Base-by-base conservation (phyloP, 2,113 vertebrate genomes). In the Rhizomys pruinosus region DNA sequence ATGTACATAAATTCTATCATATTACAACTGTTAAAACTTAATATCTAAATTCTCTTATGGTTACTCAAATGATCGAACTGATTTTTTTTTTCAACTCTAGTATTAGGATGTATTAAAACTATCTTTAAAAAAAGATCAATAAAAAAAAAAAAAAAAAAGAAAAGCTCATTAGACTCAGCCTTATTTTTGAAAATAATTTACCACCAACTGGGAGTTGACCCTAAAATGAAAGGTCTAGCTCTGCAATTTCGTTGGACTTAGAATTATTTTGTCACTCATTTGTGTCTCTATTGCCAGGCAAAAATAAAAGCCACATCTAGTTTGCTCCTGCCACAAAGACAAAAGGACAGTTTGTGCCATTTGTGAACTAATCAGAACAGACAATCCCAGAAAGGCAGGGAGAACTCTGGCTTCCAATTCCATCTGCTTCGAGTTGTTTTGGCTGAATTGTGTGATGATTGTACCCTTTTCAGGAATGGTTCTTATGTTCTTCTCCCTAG, bases 381-480 rank as follows among this genome's bases (percentile, higher is more conserved):
- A 92, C 81, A 69, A 79, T 91, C 64, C 29, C 6, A 47, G 74
- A 23, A 80, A 85, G 66, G 7, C 59, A 89, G 20, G 74, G 44
- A 82, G 87, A 92, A 79, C 66, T 90, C 92, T 55, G 42, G 61
- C 39, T 89, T 93, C 29, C 52, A 55, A 34, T 92, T 84, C 44
- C 85, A 55, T 96, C 89, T 95, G 92, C 86, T 94, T 94, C 57
- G 55, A 66, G 69, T 66, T 93, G 89, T 91, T 68, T 82, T 89
- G 71, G 22, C 64, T 85, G 80, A 4, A 34, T 25, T 55, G 37
- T 84, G 42, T 92, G 77, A 91, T 72, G 93, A 94, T 81, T 89
- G 78, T 12, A 39, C 19, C 39, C 66, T 42, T 87, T 91, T 84
- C 71, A 39, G 72, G 66, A 52, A 34, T 27, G 81, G 82, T 66